Evolutionary conservation across 2,113 vertebrate genomes (phyloP).

Genomic region (Xenotilapia caudafasciata): DNA sequence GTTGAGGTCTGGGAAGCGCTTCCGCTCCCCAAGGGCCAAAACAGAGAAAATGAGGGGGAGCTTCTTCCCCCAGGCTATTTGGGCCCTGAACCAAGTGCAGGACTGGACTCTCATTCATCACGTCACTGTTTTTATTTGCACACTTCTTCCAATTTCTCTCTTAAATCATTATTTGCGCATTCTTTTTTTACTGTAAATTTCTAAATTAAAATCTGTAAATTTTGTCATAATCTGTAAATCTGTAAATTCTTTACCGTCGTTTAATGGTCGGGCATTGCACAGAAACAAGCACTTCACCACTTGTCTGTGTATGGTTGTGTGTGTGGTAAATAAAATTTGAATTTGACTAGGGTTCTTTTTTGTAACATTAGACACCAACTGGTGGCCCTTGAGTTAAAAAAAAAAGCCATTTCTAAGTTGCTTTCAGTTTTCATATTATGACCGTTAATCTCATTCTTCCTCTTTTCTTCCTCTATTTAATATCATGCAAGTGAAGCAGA

Average conservation of each 20-base stretch:
- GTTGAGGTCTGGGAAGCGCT: no score
- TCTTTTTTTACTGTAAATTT: no score
- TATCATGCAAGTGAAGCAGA: fast-evolving
- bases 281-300: not conserved
- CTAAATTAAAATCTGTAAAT: not conserved
- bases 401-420: not conserved
- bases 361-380: not conserved
- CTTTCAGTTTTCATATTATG: not conserved
- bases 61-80: no score
- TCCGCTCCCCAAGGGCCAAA: no score
- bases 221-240: not conserved
- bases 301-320: not conserved
- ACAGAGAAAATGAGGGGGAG: no score
- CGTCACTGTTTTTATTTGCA: no score
- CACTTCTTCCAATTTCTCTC: no score
- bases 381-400: fast-evolving
- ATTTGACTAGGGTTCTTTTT: not conserved
- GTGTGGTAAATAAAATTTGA: not conserved
- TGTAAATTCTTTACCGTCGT: not conserved
- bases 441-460: not conserved
- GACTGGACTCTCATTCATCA: no score
- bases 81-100: no score
- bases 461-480: not conserved
- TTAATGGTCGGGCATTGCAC: not conserved
- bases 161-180: no score